Evolutionary conservation across 2,113 vertebrate species (phyloP).

Genomic region (Pipra filicauda): DNA sequence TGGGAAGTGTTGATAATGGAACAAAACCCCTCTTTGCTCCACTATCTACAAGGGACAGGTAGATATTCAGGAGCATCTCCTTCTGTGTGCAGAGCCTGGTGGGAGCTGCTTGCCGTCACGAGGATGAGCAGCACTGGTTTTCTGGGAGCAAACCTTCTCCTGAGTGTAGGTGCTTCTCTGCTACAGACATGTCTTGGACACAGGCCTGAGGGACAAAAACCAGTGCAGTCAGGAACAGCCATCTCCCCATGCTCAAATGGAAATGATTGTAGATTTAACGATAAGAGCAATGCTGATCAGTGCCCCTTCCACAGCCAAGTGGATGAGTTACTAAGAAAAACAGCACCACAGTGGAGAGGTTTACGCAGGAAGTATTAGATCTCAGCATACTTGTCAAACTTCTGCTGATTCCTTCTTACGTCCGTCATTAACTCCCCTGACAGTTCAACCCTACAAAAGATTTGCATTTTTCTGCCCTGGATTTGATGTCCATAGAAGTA

Average conservation of each 20-base stretch:
- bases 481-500: background rate
- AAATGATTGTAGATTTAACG: background rate
- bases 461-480: background rate
- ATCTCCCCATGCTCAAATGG: background rate
- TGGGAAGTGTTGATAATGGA: accelerated
- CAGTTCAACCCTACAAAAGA: background rate
- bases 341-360: background rate
- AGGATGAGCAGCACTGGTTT: accelerated
- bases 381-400: background rate
- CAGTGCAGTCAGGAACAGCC: background rate
- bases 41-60: background rate
- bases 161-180: background rate
- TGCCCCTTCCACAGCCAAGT: background rate
- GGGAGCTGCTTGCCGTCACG: accelerated
- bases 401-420: background rate
- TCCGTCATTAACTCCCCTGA: background rate
- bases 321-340: background rate
- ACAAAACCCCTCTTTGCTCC: background rate
- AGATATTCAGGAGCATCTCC: background rate
- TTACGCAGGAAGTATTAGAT: background rate
- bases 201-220: background rate
- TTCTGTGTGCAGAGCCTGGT: background rate
- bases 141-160: background rate
- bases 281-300: background rate
- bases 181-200: background rate